Percentiles rank a stretch among this genome's conserved stretches.
Conservation (phyloP, 2,888 invertebrate genomes). For the Nezara viridula region DNA sequence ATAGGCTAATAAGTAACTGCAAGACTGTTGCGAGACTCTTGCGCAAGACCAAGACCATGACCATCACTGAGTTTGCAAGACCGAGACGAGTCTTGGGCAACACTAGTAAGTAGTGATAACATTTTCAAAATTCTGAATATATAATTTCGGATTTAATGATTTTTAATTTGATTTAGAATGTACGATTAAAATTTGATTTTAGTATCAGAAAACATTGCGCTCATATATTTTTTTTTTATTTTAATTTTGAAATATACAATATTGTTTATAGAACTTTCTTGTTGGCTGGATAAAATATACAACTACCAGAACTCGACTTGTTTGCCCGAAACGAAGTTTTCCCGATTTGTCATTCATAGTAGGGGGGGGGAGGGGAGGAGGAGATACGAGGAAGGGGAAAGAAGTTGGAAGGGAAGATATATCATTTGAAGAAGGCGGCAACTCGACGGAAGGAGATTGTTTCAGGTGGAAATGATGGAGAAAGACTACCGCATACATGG, state of each 20-base stretch:
- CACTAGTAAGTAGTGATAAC: too few species aligned
- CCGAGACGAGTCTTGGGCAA: too few species aligned
- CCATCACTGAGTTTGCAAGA: too few species aligned
- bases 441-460: conserved; percentile 16
- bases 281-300: background rate
- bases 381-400: background rate
- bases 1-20: too few species aligned
- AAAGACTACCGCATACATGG: conserved; percentile 10
- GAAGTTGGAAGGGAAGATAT: background rate
- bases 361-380: background rate
- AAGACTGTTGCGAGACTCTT: too few species aligned
- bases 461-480: background rate
- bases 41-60: too few species aligned
- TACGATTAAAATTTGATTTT: too few species aligned
- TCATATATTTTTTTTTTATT: too few species aligned
- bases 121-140: too few species aligned
- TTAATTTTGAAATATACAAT: background rate
- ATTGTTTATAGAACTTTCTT: background rate
- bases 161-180: too few species aligned
- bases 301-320: background rate
- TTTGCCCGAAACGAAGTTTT: background rate
- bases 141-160: too few species aligned
- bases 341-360: conserved; percentile 30
- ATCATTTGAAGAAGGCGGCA: conserved; percentile 10
- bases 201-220: too few species aligned